Percentiles rank a stretch among this genome's conserved stretches.
Conservation (phyloP, 2,888 invertebrate species). For the Craniophora ligustri region DNA sequence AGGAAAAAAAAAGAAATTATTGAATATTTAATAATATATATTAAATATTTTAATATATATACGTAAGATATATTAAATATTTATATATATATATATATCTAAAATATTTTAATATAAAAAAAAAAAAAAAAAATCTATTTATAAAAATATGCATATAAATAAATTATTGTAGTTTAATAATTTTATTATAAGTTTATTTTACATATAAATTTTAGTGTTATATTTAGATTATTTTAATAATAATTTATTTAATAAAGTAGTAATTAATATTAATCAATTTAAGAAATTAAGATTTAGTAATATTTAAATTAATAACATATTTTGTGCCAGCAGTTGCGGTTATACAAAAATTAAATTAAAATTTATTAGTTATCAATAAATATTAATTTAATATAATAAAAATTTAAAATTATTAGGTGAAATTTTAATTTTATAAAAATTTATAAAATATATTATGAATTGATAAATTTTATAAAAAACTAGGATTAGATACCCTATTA, state of each 20-base stretch:
- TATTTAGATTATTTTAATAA: slow-evolving; percentile 78
- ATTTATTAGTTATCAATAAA: slow-evolving; percentile 82
- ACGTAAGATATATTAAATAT: slow-evolving; percentile 53
- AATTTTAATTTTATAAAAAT: slow-evolving; percentile 86
- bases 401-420: slow-evolving; percentile 87
- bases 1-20: slow-evolving; percentile 50
- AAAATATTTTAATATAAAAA: slow-evolving; percentile 62
- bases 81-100: slow-evolving; percentile 57
- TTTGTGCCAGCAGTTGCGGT: slow-evolving; percentile 92
- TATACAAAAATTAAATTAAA: slow-evolving; percentile 90
- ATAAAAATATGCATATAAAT: slow-evolving; percentile 61
- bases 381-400: slow-evolving; percentile 66
- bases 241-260: slow-evolving; percentile 62
- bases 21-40: slow-evolving; percentile 56
- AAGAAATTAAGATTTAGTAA: slow-evolving; percentile 90
- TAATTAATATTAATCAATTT: slow-evolving; percentile 88
- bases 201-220: slow-evolving; percentile 87
- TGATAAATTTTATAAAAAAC: slow-evolving; percentile 86
- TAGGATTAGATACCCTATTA: slow-evolving; percentile 92
- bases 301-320: slow-evolving; percentile 88
- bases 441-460: slow-evolving; percentile 65
- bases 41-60: slow-evolving; percentile 51
- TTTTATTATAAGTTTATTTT: slow-evolving; percentile 86
- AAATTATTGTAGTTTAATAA: slow-evolving; percentile 84
- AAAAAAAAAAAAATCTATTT: slow-evolving; percentile 76